These are phyloP conservation scores for Fulica atra DNA, from an alignment of 2,113 vertebrate species.

Conservation along the genomic window DNA sequence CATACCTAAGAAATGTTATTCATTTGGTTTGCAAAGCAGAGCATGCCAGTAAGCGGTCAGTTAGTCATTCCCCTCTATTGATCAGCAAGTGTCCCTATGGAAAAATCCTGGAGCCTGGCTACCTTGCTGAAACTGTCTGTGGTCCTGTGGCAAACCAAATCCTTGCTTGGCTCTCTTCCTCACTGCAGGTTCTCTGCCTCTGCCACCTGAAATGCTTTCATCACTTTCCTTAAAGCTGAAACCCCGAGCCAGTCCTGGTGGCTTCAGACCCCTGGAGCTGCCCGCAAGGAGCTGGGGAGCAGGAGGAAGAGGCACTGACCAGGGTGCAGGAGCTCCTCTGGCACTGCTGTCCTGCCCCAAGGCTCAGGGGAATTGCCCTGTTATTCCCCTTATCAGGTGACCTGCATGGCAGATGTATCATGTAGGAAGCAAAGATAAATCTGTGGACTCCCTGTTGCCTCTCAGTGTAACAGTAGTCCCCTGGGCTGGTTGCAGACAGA, in stretches of 20 bases:
- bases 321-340: background rate
- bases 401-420: background rate
- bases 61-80: background rate
- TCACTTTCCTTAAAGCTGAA: background rate
- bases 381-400: background rate
- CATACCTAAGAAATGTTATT: background rate
- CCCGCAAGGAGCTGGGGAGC: background rate
- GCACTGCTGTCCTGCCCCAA: background rate
- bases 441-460: background rate
- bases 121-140: background rate
- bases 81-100: background rate
- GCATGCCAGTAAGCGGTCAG: background rate
- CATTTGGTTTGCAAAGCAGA: constrained; percentile 3
- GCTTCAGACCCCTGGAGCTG: background rate
- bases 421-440: background rate
- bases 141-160: background rate
- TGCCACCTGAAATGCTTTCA: background rate
- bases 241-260: background rate
- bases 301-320: background rate
- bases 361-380: background rate
- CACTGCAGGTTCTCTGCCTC: background rate
- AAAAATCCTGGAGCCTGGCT: background rate
- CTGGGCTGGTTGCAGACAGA: background rate
- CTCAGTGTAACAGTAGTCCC: background rate
- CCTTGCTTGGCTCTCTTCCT: background rate